Evolutionary conservation across 2,888 invertebrate species (phyloP).

Genomic region (Rhagonycha lutea): DNA sequence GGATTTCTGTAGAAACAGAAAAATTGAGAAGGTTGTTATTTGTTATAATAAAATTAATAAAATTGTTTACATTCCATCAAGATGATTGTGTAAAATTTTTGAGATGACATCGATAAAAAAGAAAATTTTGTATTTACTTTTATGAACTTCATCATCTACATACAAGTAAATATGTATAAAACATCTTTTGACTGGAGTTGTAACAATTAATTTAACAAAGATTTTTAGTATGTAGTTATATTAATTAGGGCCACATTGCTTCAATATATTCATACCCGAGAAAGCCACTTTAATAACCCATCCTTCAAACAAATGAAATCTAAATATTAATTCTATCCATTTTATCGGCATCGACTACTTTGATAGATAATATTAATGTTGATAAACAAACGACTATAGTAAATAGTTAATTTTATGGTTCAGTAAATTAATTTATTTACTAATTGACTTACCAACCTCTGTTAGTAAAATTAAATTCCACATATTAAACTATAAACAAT

Average conservation of each 20-base stretch:
- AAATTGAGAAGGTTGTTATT: slow-evolving; percentile 13
- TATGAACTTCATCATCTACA: background rate
- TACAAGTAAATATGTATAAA: background rate
- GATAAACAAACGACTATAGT: background rate
- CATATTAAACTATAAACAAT: background rate
- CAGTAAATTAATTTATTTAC: background rate
- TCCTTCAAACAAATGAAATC: background rate
- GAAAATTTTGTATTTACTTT: slow-evolving; percentile 6
- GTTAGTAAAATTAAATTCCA: background rate
- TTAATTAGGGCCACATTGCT: background rate
- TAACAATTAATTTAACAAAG: background rate
- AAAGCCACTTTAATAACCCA: too few species aligned
- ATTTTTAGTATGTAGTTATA: background rate
- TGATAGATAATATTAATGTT: background rate
- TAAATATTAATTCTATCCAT: background rate
- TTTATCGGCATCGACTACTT: background rate
- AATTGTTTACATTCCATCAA: slow-evolving; percentile 20
- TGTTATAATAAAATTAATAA: slow-evolving; percentile 27
- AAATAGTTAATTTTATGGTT: background rate
- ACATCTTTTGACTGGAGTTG: background rate
- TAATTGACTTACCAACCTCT: background rate
- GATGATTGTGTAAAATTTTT: slow-evolving; percentile 19
- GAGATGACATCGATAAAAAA: slow-evolving; percentile 11
- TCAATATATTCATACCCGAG: background rate
- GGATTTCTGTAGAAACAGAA: slow-evolving; percentile 20